Conservation (phyloP, 2,113 vertebrate species). For the Chroicocephalus ridibundus region DNA sequence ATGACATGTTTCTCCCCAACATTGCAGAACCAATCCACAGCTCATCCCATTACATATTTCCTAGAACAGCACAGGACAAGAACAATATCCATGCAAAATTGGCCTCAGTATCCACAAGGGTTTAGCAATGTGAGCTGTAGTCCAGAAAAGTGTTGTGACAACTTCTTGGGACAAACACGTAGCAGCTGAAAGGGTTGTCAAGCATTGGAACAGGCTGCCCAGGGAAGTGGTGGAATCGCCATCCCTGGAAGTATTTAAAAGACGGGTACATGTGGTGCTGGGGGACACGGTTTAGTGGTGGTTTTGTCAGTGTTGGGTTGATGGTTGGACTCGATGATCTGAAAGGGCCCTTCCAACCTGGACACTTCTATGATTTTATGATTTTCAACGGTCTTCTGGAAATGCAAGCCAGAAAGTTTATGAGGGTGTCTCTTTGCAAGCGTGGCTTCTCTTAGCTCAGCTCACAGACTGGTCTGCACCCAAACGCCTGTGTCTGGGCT, state of each 20-base stretch:
- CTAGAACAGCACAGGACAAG: background rate
- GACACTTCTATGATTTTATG: background rate
- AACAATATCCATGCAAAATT: background rate
- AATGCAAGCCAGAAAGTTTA: background rate
- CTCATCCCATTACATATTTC: background rate
- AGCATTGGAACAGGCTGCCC: background rate
- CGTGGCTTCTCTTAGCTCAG: background rate
- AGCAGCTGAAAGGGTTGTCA: background rate
- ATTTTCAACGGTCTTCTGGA: conserved; percentile 11
- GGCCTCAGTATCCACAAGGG: background rate
- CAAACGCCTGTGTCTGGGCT: background rate
- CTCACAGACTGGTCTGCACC: background rate
- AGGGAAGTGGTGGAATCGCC: background rate
- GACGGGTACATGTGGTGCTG: background rate
- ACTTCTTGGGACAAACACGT: background rate
- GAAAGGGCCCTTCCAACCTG: background rate
- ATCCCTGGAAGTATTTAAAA: background rate
- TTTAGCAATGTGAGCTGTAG: background rate
- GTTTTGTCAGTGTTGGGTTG: background rate
- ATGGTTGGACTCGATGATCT: background rate
- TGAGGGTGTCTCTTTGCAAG: background rate
- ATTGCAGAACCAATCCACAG: background rate
- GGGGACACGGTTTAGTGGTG: background rate
- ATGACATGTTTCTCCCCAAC: background rate
- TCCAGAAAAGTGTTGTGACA: background rate